Evolutionary conservation across 2,888 invertebrate genomes (phyloP), one percentile per base, ranked within the genome.

Genomic region (Celastrina argiolus): DNA sequence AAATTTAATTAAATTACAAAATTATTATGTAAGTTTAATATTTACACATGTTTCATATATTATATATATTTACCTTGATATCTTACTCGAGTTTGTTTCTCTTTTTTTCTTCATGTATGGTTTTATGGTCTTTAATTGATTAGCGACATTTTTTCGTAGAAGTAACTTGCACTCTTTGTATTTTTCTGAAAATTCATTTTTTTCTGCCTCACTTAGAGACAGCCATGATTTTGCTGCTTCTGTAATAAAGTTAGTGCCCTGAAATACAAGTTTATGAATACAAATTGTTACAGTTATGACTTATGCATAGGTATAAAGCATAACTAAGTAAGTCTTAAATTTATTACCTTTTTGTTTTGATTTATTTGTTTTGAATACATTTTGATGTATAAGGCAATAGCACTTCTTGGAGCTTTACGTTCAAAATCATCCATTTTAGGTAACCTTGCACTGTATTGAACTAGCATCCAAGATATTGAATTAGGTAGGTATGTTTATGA

Each of bases 191-290:
- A 88, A 79, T 56, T 77, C 68, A 56, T 79, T 72, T 71, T 79
- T 86, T 72, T 88, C 84, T 45, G 68, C 65, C 45, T 80, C 70
- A 70, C 71, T 82, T 56, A 89, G 73, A 18, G 81, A 78, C n/a
- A 78, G 58, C 88, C 88, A 89, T 56, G 86, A 83, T 70, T 81
- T 80, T 8, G 77, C 78, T 69, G 86, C 87, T 75, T 83, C 82
- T 56, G 72, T 58, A 56, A 79, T 12, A 14, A 69, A 41, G n/a
- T 34, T 58, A 34, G 34, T 63, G 18, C 51, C 36, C 71, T 71
- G 18, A n/a, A 72, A 66, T 18, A n/a, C 51, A 28, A 26, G 5
- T 56, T 36, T 39, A 41, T 22, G 8, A 36, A 7, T 34, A 18
- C n/a, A n/a, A 56, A 1, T n/a, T 45, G 8, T 14, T 45, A 5